Base-by-base conservation (phyloP, 2,797 vertebrate genomes). In the Hydrolagus colliei region DNA sequence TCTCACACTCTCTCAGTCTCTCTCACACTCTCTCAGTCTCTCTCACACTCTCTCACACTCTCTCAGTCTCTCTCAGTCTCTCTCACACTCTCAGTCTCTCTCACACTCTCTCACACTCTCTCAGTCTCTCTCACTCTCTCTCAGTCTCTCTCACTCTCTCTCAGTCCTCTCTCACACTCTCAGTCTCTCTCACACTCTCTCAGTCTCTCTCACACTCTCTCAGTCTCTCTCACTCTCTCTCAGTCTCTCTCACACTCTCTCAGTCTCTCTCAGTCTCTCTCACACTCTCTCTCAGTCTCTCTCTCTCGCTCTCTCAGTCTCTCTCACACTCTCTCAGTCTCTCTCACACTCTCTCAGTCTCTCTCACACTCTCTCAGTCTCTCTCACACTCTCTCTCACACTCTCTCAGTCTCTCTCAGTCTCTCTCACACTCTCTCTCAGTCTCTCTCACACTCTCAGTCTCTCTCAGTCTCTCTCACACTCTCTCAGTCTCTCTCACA, bases 71-170 rank as follows among this genome's bases (percentile, higher is more conserved):
- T 76, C 73, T 7, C 73, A 7, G 7, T 76, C 73, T 76, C 73
- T 7, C 73, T 16, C 73, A 16, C 73, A 7, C 73, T 76, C 73
- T 76, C 73, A 16, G 7, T 16, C 73, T 7, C 73, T 76, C 73
- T 76, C 73, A 7, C 73, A 16, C 73, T 76, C 73, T 16, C 73
- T 76, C 73, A 16, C 73, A 7, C 73, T 76, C 73, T 76, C 73
- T 7, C 73, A 7, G 7, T 7, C 73, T 76, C 73, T 76, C 73
- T 16, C 73, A 16, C 73, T 76, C 73, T 7, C 73, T 76, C 73
- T 76, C 73, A 7, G n/a, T n/a, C n/a, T n/a, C n/a, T n/a, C n/a
- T n/a, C n/a, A n/a, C n/a, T n/a, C n/a, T n/a, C n/a, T n/a, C n/a
- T n/a, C n/a, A n/a, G n/a, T n/a, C n/a, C n/a, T n/a, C 73, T 7